Evolutionary conservation across 2,113 vertebrate species (phyloP).

Genomic region (Brienomyrus brachyistius): DNA sequence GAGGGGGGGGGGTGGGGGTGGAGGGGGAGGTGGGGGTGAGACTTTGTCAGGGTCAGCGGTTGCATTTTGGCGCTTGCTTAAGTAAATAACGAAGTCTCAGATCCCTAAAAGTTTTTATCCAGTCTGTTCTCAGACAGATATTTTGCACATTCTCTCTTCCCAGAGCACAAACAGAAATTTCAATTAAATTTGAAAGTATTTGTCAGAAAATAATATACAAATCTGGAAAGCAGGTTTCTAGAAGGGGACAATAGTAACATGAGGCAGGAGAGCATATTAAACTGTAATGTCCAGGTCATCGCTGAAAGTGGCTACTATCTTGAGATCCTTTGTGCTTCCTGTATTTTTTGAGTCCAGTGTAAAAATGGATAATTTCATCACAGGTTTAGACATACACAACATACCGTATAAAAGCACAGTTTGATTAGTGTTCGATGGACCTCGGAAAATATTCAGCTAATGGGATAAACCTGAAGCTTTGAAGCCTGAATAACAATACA

Average conservation of each 20-base stretch:
- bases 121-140: not conserved
- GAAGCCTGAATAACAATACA: not conserved
- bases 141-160: not conserved
- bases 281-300: not conserved
- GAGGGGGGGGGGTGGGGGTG: too few relatives aligned
- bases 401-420: not conserved
- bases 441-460: not conserved
- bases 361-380: not conserved
- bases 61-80: not conserved
- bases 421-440: not conserved
- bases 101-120: not conserved
- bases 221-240: not conserved
- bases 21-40: not conserved
- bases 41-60: not conserved
- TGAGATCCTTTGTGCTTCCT: not conserved
- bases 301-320: not conserved
- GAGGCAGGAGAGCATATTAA: not conserved
- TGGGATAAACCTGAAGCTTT: not conserved
- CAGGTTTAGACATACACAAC: not conserved
- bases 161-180: not conserved
- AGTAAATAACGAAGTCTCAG: not conserved
- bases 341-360: not conserved
- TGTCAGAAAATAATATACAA: not conserved
- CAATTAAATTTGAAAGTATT: not conserved
- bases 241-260: not conserved